Conservation (phyloP, 2,888 invertebrate species). For the Lasioglossum figueresi region DNA sequence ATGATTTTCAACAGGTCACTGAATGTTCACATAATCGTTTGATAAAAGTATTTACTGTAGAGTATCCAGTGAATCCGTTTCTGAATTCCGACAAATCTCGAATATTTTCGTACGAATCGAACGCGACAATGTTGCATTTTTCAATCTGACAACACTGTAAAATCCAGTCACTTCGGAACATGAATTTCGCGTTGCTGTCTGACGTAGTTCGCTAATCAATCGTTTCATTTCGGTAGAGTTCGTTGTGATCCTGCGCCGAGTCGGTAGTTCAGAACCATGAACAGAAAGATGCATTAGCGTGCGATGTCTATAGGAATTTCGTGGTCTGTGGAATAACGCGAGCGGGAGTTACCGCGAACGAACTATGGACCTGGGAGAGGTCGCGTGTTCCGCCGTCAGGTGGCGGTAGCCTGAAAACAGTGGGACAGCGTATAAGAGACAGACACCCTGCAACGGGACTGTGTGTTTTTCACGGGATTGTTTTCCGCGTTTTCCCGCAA, state of each 20-base stretch:
- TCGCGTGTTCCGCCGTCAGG: constrained; percentile 75
- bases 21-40: neutral
- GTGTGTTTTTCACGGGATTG: constrained; percentile 79
- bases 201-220: neutral
- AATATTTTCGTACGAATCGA: neutral
- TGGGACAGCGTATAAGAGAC: constrained; percentile 77
- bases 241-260: neutral
- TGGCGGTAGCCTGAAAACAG: constrained; percentile 80
- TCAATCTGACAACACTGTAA: neutral
- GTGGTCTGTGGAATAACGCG: constrained; percentile 29
- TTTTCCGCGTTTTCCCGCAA: constrained; percentile 77
- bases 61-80: neutral
- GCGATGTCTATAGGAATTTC: neutral
- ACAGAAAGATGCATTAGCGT: neutral
- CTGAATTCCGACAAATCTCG: no score
- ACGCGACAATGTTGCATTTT: neutral
- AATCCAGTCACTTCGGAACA: neutral
- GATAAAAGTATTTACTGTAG: neutral
- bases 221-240: neutral
- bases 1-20: neutral
- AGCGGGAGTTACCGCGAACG: constrained; percentile 63
- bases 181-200: neutral
- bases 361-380: constrained; percentile 76
- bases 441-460: constrained; percentile 83
- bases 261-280: neutral